Evolutionary conservation across 2,113 vertebrate genomes (phyloP), one percentile per base, ranked within the genome.

Genomic region (rabbit (Oryctolagus cuniculus)): DNA sequence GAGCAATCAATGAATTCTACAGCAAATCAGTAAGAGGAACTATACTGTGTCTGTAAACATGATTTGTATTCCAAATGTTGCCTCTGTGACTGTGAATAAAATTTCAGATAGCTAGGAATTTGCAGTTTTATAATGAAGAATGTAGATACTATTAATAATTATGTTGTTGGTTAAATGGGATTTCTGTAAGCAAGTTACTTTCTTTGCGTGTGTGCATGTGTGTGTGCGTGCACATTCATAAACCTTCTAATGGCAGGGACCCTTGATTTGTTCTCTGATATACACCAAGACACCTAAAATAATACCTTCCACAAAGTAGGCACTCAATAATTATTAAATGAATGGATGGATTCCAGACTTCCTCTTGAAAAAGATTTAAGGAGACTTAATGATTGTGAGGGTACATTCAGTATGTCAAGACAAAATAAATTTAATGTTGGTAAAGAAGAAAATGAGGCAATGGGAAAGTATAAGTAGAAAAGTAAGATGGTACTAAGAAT

Each of bases 311-410:
- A 16, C 10, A 15, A 78, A 58, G 27, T 73, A 88, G 27, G 6
- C 6, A 24, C 22, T 85, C 5, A 77, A 2, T 90, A 89, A 72
- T 93, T 69, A 78, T 74, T 91, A 89, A 72, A 91, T 86, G 53
- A 89, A 66, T 72, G 31, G 67, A 44, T 95, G 10, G 29, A 93
- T 86, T 91, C 49, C 55, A 94, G 70, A 44, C 22, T 16, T 84
- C 27, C n/a, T 53, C 94, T 90, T 75, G 72, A 88, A 95, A 89
- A 81, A 19, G 5, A 72, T 77, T 90, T 92, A 89, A 89, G 66
- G 36, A 31, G 15, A 64, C 4, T 55, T 53, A 73, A 44, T n/a
- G 29, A 55, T 58, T 89, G 1, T 69, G n/a, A 79, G 31, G 21
- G 53, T 82, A 44, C 0, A 25, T 72, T 9, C 10, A 72, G 10